Evolutionary conservation across 2,113 vertebrate species (phyloP), one percentile per base, ranked within the genome.

Genomic region (Gambusia holbrooki): DNA sequence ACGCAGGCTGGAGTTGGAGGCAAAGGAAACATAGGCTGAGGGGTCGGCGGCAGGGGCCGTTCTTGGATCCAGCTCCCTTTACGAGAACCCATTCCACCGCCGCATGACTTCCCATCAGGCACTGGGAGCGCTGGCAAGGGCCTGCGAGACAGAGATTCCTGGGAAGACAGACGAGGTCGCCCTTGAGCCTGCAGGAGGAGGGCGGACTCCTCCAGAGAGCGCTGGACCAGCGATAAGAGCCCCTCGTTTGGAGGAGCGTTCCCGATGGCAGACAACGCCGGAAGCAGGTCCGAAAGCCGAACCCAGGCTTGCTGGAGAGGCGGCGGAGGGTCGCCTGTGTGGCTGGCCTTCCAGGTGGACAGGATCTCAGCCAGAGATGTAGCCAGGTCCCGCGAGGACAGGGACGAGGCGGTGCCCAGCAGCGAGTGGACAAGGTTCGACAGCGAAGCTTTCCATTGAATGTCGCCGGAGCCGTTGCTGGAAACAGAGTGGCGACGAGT

Each of bases 51-150:
- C 5, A 97, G 91, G 14, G 96, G 97, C 19, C 96, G 87, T 88
- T 97, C 96, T 84, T 97, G 96, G 83, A 97, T 97, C 92, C 93
- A 94, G 90, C 96, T 97, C 12, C 96, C 95, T 66, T 96, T 97
- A 25, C 96, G 95, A 27, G 94, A 93, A 40, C 94, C 94, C 94
- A 95, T 94, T 15, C 95, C 94, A 14, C 92, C 92, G 2, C 89
- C 90, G 13, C 95, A 90, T 0, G 96, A 90, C 40, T 94, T 94
- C 0, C 94, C 95, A 9, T 95, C 96, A 4, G 93, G 85, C 64
- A 95, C 92, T 0, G 96, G 97, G 30, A 97, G 93, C 0, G 97
- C 96, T 0, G 97, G 96, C 79, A 98, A 71, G 0, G 96, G 97
- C 33, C 96, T 93, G 3, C 97, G 94, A 4, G 96, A 97, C 58